Percentiles rank a stretch among this genome's conserved stretches.
Conservation (phyloP, 2,888 invertebrate genomes). For the Napeogenes inachia region DNA sequence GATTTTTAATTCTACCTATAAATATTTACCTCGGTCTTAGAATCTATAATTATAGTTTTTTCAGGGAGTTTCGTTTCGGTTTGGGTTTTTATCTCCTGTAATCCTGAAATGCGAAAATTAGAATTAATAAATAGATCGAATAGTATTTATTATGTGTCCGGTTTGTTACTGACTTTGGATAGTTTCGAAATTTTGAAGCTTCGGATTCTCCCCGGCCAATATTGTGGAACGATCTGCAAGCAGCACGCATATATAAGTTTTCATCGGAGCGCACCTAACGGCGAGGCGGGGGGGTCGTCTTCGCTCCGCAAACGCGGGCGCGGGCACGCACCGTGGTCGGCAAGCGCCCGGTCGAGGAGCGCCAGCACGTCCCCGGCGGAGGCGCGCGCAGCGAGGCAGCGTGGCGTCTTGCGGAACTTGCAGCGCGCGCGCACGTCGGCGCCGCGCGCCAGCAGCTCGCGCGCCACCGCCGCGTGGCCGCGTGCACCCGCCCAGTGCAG, state of each 20-base stretch:
- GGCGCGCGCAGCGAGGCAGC: slow-evolving; percentile 38
- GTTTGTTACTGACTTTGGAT: slow-evolving; percentile 34
- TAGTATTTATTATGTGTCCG: too few relatives aligned
- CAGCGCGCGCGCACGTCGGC: slow-evolving; percentile 79
- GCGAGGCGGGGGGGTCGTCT: neutral
- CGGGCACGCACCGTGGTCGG: slow-evolving; percentile 9
- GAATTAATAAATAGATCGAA: too few relatives aligned
- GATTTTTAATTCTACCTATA: neutral
- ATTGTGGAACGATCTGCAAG: slow-evolving; percentile 17
- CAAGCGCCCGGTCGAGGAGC: slow-evolving; percentile 36
- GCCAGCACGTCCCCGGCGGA: slow-evolving; percentile 30
- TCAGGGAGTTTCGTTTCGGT: slow-evolving; percentile 28
- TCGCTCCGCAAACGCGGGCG: neutral
- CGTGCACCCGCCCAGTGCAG: slow-evolving; percentile 96
- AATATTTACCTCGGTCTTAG: slow-evolving; percentile 32
- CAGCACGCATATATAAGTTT: neutral
- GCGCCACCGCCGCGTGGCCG: slow-evolving; percentile 80
- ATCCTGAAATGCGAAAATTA: slow-evolving; percentile 25
- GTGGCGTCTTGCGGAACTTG: slow-evolving; percentile 61
- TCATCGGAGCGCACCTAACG: too few relatives aligned
- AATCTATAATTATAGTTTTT: slow-evolving; percentile 27
- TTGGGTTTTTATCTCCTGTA: slow-evolving; percentile 28
- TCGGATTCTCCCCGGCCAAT: slow-evolving; percentile 17
- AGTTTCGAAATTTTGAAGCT: slow-evolving; percentile 31
- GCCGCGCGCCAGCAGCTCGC: slow-evolving; percentile 83